Base-by-base conservation (phyloP, 1,140 invertebrate species). In the Dreissena polymorpha region DNA sequence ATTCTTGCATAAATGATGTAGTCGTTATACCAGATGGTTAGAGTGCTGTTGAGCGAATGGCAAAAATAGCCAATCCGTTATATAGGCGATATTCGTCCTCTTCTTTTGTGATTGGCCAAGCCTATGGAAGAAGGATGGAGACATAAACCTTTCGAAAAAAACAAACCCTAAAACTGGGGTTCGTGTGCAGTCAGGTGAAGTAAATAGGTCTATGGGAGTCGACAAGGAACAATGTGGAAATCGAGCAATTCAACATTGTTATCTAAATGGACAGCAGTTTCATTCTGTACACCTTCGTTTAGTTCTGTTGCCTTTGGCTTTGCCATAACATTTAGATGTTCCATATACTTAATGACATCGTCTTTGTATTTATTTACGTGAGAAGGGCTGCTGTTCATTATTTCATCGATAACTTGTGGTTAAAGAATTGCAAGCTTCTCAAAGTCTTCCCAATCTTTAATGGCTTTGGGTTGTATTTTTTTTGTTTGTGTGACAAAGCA, bases 281-380 rank as follows among this genome's bases (percentile, higher is more conserved):
- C 12, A 55, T 55, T 18, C 18, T 55, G 53, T 55, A 12, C 53
- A 55, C 12, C 12, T 12, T 12, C 18, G 12, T 55, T n/a, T n/a
- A n/a, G 53, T 18, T 55, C 53, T 12, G 18, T 12, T 18, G 53
- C 12, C 12, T 12, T 12, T 25, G 75, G 75, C 27, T n/a, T n/a
- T n/a, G n/a, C n/a, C n/a, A n/a, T n/a, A n/a, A n/a, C n/a, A n/a
- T n/a, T n/a, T n/a, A n/a, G 55, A 21, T 53, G 49, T 78, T 78
- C 75, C 75, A 78, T 78, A 65, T 78, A 78, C 49, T 78, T 18
- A 68, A 78, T 67, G 18, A 78, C 25, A 50, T 68, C 63, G 2
- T 53, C 67, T 65, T 68, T 78, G 50, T 78, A 55, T 10, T 68
- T 13, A 5, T 25, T 68, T 12, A 78, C 27, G 29, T 78, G 67